These are phyloP conservation scores for Ormyrus rosae DNA, from an alignment of 2,888 invertebrate species.

Conservation along the genomic window DNA sequence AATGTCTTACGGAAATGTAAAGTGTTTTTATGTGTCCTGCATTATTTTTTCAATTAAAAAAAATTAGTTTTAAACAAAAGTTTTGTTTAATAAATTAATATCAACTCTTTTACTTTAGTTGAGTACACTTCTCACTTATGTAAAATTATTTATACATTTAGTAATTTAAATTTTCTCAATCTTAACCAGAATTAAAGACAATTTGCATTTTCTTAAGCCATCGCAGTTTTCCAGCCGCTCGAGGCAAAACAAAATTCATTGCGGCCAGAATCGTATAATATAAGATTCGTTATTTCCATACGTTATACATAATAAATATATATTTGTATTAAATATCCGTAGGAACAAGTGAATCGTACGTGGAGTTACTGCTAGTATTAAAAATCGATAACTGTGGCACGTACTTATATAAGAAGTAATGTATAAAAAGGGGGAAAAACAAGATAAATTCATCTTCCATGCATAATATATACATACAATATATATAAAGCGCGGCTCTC, in stretches of 20 bases:
- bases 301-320: conserved; percentile 31
- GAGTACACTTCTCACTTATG: too few species aligned
- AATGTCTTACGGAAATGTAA: conserved; percentile 23
- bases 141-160: too few species aligned
- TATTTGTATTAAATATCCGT: too few species aligned
- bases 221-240: conserved; percentile 30
- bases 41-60: neutral
- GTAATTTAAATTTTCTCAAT: too few species aligned
- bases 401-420: neutral
- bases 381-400: conserved; percentile 34
- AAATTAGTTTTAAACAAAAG: neutral
- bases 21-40: neutral
- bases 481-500: neutral
- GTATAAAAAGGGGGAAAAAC: neutral
- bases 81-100: neutral
- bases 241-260: conserved; percentile 25
- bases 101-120: neutral
- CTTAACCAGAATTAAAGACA: too few species aligned
- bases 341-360: conserved; percentile 44
- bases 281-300: conserved; percentile 42
- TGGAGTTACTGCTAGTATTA: conserved; percentile 50
- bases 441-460: neutral
- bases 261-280: conserved; percentile 30
- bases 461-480: too few species aligned
- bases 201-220: conserved; percentile 9